Percentiles rank a stretch among this genome's conserved stretches.
Conservation (phyloP, 2,888 invertebrate genomes). For the Pharmacophagus antenor region DNA sequence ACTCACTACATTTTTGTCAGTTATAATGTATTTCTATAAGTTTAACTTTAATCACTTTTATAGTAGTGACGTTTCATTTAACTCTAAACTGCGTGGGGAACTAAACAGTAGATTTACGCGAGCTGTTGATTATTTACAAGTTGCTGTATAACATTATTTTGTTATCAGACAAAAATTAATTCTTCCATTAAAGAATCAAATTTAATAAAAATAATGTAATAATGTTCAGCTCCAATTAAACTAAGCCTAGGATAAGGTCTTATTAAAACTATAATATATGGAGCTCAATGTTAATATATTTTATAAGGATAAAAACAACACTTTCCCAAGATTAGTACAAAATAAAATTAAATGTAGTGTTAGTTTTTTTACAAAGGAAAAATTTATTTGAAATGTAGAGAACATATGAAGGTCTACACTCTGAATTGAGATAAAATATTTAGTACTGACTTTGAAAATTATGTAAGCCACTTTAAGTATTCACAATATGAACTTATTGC, state of each 20-base stretch:
- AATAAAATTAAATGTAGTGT: slow-evolving; percentile 81
- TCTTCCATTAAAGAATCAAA: no score
- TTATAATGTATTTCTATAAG: neutral
- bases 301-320: slow-evolving; percentile 82
- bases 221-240: slow-evolving; percentile 20
- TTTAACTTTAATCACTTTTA: neutral
- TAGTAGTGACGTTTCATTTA: neutral
- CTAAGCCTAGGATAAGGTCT: slow-evolving; percentile 36
- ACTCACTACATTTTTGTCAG: neutral
- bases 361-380: slow-evolving; percentile 80
- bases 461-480: slow-evolving; percentile 80
- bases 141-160: neutral
- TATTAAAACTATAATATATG: slow-evolving; percentile 77
- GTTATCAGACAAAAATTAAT: no score
- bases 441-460: slow-evolving; percentile 76
- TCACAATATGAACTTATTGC: slow-evolving; percentile 79
- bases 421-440: slow-evolving; percentile 80
- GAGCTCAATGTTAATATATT: slow-evolving; percentile 82
- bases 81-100: neutral
- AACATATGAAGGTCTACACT: slow-evolving; percentile 81
- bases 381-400: slow-evolving; percentile 80
- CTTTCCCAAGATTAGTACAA: slow-evolving; percentile 81
- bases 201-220: no score
- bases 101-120: neutral
- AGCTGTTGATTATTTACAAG: neutral